These are phyloP conservation scores for Ooceraea biroi DNA, from an alignment of 1,140 invertebrate genomes.

Conservation along the genomic window DNA sequence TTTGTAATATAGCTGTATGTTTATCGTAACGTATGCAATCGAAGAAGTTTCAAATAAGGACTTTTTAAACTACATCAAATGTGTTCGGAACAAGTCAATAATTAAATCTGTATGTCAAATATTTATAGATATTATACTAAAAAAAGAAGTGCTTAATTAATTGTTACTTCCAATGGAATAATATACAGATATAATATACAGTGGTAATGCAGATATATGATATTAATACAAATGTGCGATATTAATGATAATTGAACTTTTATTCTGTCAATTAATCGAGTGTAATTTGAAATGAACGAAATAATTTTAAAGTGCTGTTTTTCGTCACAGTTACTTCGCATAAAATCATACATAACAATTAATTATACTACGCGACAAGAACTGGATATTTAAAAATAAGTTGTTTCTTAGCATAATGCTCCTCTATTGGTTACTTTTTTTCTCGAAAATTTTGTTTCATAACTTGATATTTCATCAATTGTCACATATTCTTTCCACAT, in stretches of 20 bases:
- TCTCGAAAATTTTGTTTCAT: constrained; percentile 11
- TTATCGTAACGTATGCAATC: background rate
- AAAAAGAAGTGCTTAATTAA: background rate
- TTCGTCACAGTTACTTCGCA: background rate
- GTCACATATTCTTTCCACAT: background rate
- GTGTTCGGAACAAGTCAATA: constrained; percentile 51
- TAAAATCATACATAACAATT: background rate
- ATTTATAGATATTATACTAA: constrained; percentile 26
- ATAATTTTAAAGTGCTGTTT: background rate
- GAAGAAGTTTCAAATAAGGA: background rate
- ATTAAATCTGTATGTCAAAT: constrained; percentile 49
- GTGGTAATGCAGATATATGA: constrained; percentile 6
- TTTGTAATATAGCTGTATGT: background rate
- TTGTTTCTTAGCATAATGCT: background rate
- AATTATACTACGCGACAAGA: background rate
- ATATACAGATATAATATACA: constrained; percentile 7
- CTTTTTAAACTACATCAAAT: constrained; percentile 32
- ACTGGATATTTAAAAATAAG: background rate
- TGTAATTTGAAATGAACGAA: background rate
- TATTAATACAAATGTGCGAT: constrained; percentile 29
- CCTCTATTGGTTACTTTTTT: background rate
- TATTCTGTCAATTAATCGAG: constrained; percentile 28
- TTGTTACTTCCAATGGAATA: constrained; percentile 1
- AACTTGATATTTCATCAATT: constrained; percentile 1
- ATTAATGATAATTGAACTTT: constrained; percentile 17